A percentile compares a stretch with the other conserved stretches of the same genome.
These are phyloP conservation scores for Latheticus oryzae DNA, from an alignment of 2,888 invertebrate species.

Conservation along the genomic window DNA sequence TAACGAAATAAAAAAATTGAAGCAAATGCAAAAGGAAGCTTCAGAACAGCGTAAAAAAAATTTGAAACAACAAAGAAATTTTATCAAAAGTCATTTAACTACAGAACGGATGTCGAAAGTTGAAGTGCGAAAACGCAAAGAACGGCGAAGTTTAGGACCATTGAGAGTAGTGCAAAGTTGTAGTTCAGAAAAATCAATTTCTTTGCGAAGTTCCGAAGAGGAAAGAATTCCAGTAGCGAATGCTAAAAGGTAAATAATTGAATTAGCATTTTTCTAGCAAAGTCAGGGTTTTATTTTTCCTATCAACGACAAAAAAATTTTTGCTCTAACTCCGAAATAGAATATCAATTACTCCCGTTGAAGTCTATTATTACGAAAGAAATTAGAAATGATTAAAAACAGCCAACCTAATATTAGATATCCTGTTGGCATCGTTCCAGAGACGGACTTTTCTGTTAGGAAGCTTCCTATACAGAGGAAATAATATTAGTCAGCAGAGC, in stretches of 20 bases:
- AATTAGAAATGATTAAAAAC: conserved; percentile 61
- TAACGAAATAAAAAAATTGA: conserved; percentile 74
- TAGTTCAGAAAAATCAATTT: conserved; percentile 62
- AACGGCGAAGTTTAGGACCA: conserved; percentile 65
- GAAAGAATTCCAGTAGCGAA: conserved; percentile 16
- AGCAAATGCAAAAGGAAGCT: conserved; percentile 68
- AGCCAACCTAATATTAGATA: conserved; percentile 64
- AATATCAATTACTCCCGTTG: conserved; percentile 48
- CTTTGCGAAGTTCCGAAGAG: conserved; percentile 55
- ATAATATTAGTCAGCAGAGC: conserved; percentile 61
- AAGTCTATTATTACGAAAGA: conserved; percentile 55
- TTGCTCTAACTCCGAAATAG: too few relatives aligned
- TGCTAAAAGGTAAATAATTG: conserved; percentile 24
- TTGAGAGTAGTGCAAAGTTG: conserved; percentile 68
- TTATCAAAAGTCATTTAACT: conserved; percentile 68
- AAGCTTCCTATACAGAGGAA: conserved; percentile 61
- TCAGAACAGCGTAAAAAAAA: conserved; percentile 69
- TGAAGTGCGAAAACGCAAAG: conserved; percentile 58
- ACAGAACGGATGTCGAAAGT: conserved; percentile 68
- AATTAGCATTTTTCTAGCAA: too few relatives aligned
- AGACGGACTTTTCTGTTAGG: conserved; percentile 59
- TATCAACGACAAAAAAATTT: conserved; percentile 46
- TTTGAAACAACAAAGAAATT: conserved; percentile 68
- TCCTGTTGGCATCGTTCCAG: conserved; percentile 63
- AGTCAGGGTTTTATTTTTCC: conserved; percentile 19